Base-by-base conservation (phyloP, 1,140 invertebrate genomes). In the Schlechtendalia chinensis region DNA sequence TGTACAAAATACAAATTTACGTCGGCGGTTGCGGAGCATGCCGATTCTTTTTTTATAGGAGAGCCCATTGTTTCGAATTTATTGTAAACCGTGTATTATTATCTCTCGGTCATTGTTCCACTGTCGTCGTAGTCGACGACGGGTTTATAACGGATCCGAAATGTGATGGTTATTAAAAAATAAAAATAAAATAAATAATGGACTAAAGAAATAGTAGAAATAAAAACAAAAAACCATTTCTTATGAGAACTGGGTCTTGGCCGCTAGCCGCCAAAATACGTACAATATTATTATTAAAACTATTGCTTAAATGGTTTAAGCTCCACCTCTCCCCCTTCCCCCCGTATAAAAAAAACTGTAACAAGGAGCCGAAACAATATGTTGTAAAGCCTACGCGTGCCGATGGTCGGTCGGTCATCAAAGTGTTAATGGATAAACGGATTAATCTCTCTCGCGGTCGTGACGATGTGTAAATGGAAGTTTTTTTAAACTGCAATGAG, bases 201-300 rank as follows among this genome's bases (percentile, higher is more conserved):
- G 58, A 79, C 56, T 58, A 79, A 58, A 61, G 58, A 63, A 79
- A 79, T 47, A 17, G 27, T 79, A 56, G 19, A 75, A 74, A 39
- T 50, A 72, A 72, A 54, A 71, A 39, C 32, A 69, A 47, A 58
- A 56, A 58, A 24, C 17, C 1, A 58, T 10, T 72, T 53, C 19
- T 59, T 77, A 77, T 79, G 75, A 79, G 75, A 79, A 79, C 58
- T 79, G 75, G 75, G 75, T 79, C 75, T 79, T 79, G 75, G 75
- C 75, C 75, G 24, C 54, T 0, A 72, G 17, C 14, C 45, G 22
- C 22, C 45, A 72, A 72, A 53, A 72, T 72, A 72, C 69, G 69
- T 24, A 54, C 19, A 53, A 29, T 67, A 67, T n/a, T 50, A 67
- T 67, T 67, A 45, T 45, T 27, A 65, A 39, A 22, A 71, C 50